A percentile compares a stretch with the other conserved stretches of the same genome.
These are phyloP conservation scores for Oppia nitens DNA, from an alignment of 1,140 invertebrate genomes.

Conservation along the genomic window DNA sequence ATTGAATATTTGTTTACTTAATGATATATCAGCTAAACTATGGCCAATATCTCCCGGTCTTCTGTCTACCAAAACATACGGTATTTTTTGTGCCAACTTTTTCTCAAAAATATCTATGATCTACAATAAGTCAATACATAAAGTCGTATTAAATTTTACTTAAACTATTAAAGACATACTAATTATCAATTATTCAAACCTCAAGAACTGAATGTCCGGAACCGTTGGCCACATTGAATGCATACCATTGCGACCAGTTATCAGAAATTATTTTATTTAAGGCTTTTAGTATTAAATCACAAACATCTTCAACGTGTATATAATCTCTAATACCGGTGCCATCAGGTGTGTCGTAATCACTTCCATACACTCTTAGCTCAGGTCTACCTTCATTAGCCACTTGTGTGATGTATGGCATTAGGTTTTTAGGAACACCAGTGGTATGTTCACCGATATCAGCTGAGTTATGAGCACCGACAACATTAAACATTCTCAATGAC, in stretches of 20 bases:
- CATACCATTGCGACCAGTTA: conserved; percentile 31
- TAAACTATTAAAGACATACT: too few species aligned
- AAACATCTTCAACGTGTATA: conserved; percentile 90
- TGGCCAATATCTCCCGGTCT: conserved; percentile 65
- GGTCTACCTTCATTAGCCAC: conserved; percentile 74
- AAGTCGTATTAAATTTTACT: too few species aligned
- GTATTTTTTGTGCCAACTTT: conserved; percentile 47
- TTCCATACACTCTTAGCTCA: conserved; percentile 66
- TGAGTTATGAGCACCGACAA: conserved; percentile 83
- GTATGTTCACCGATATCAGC: conserved; percentile 93
- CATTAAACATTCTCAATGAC: conserved; percentile 92
- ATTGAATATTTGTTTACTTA: conserved; percentile 54
- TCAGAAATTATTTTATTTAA: conserved; percentile 10
- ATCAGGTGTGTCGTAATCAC: conserved; percentile 82
- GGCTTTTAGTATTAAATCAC: conserved; percentile 26
- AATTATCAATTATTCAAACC: background rate
- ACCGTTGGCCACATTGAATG: conserved; percentile 89
- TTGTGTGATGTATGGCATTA: conserved; percentile 92
- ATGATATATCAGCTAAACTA: conserved; percentile 61
- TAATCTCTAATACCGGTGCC: conserved; percentile 94
- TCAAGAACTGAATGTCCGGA: conserved; percentile 70
- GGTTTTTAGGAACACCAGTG: conserved; percentile 81
- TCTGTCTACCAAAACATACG: conserved; percentile 52
- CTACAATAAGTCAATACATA: background rate
- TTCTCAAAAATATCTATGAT: conserved; percentile 57